These are phyloP conservation scores for Coregonus sp. DNA, from an alignment of 2,797 vertebrate species.

Conservation along the genomic window DNA sequence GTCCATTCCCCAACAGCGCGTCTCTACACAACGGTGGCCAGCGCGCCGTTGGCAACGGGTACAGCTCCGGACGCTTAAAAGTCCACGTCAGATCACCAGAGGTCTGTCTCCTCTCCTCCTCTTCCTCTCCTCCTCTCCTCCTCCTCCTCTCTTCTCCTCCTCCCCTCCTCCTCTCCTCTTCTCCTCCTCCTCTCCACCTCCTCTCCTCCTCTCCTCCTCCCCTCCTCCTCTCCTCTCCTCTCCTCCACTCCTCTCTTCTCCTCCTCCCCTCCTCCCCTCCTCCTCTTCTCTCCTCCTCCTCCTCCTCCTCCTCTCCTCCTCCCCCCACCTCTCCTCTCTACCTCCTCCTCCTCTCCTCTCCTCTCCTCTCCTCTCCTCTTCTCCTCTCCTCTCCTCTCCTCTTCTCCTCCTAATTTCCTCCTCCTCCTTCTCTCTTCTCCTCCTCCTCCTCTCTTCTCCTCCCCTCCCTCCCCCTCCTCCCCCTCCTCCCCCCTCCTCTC, in stretches of 20 bases:
- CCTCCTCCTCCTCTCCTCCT: too few relatives aligned
- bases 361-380: too few relatives aligned
- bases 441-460: too few relatives aligned
- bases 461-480: too few relatives aligned
- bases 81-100: slow-evolving; percentile 84
- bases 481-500: too few relatives aligned
- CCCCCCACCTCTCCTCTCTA: too few relatives aligned
- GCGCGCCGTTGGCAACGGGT: slow-evolving; percentile 73
- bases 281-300: too few relatives aligned
- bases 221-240: neutral
- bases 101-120: slow-evolving; percentile 63
- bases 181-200: neutral
- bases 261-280: neutral
- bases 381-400: too few relatives aligned
- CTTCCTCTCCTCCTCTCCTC: neutral
- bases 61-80: slow-evolving; percentile 79
- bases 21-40: slow-evolving; percentile 76
- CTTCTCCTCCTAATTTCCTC: too few relatives aligned
- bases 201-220: neutral
- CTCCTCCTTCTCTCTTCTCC: too few relatives aligned
- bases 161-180: neutral
- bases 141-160: neutral
- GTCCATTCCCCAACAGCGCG: slow-evolving; percentile 72
- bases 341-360: too few relatives aligned
- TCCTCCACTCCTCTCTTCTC: neutral